A percentile compares a stretch with the other conserved stretches of the same genome.
These are phyloP conservation scores for Villa cingulata DNA, from an alignment of 2,888 invertebrate genomes.

Conservation along the genomic window DNA sequence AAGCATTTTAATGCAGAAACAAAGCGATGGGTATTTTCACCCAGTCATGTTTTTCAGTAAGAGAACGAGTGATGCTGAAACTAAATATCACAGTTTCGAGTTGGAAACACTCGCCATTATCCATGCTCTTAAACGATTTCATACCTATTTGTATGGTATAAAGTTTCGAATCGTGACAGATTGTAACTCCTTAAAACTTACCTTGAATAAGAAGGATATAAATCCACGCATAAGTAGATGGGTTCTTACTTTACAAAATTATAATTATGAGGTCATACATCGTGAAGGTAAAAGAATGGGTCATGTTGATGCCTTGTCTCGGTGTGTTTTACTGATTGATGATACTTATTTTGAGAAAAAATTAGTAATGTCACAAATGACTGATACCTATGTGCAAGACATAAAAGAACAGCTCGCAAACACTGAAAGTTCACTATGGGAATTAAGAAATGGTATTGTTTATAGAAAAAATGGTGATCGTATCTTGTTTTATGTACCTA, in stretches of 20 bases:
- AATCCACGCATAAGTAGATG: neutral
- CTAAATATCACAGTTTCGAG: neutral
- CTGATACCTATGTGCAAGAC: slow-evolving; percentile 14
- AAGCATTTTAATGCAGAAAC: neutral
- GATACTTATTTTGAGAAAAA: slow-evolving; percentile 14
- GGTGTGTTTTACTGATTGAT: slow-evolving; percentile 1
- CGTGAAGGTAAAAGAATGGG: neutral
- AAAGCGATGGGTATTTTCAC: neutral
- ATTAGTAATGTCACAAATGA: slow-evolving; percentile 16
- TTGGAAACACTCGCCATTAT: slow-evolving; percentile 1
- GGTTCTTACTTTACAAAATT: slow-evolving; percentile 22
- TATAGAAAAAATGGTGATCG: neutral
- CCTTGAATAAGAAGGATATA: neutral
- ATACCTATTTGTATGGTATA: neutral
- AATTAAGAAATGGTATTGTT: neutral
- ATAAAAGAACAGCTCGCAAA: slow-evolving; percentile 1
- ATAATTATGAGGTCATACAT: neutral
- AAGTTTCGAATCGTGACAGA: slow-evolving; percentile 9
- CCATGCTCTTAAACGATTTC: neutral
- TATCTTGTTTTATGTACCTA: neutral
- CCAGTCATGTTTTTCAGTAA: slow-evolving; percentile 11
- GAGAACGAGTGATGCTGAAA: neutral
- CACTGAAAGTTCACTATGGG: neutral
- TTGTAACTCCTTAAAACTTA: neutral
- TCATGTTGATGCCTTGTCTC: neutral